These are phyloP conservation scores for Syrphus vitripennis DNA, from an alignment of 2,888 invertebrate genomes.

Conservation along the genomic window DNA sequence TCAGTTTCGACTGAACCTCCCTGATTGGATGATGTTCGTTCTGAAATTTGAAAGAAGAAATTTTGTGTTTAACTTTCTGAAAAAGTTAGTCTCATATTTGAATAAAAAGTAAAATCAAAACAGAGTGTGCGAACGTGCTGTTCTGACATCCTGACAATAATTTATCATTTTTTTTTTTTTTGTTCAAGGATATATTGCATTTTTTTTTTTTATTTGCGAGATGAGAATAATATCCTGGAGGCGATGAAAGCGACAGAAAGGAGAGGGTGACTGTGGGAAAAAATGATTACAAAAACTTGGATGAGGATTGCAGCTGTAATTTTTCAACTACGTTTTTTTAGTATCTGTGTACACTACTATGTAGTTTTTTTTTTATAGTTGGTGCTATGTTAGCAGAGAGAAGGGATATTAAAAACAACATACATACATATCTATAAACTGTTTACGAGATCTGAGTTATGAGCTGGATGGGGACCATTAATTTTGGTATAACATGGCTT, in stretches of 20 bases:
- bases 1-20: background rate
- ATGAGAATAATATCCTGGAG: slow-evolving; percentile 9
- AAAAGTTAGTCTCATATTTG: background rate
- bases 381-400: background rate
- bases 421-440: background rate
- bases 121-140: slow-evolving; percentile 10
- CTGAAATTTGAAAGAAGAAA: background rate
- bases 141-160: slow-evolving; percentile 17
- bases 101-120: background rate
- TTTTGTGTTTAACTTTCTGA: background rate
- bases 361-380: background rate
- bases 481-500: slow-evolving; percentile 60
- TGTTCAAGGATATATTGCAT: slow-evolving; percentile 17
- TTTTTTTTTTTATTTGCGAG: background rate
- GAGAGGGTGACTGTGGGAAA: background rate
- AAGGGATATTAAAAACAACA: background rate
- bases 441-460: slow-evolving; percentile 54
- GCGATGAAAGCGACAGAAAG: background rate
- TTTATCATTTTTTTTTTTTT: slow-evolving; percentile 46
- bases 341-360: slow-evolving; percentile 16
- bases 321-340: slow-evolving; percentile 50
- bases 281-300: slow-evolving; percentile 47
- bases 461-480: slow-evolving; percentile 46
- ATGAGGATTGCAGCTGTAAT: slow-evolving; percentile 49
- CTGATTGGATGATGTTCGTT: background rate